Conservation (phyloP, 1,140 invertebrate species). For the Drosophila oshimai region DNA sequence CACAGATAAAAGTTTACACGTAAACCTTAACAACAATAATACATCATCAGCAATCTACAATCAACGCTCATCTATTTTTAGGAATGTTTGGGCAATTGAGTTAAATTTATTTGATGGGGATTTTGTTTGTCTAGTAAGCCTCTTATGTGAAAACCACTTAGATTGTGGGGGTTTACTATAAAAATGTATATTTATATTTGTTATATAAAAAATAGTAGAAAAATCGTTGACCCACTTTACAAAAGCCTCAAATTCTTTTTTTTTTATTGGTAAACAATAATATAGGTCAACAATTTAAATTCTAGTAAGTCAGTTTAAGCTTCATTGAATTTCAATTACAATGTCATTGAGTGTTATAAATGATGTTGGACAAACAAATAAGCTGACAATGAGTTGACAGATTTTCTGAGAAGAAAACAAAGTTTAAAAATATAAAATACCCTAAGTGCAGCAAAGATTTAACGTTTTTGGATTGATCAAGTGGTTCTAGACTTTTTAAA, state of each 20-base stretch:
- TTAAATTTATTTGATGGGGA: conserved; percentile 50
- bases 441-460: background rate
- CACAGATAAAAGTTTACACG: conserved; percentile 58
- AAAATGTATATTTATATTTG: background rate
- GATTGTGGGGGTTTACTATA: background rate
- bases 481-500: background rate
- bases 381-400: background rate
- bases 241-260: background rate
- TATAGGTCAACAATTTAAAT: conserved; percentile 7
- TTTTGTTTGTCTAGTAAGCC: conserved; percentile 38
- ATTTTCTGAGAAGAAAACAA: background rate
- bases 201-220: background rate
- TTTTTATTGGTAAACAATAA: background rate
- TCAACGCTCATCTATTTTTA: conserved; percentile 15
- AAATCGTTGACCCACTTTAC: conserved; percentile 9
- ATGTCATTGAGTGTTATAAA: background rate
- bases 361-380: background rate
- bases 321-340: background rate
- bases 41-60: conserved; percentile 12
- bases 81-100: conserved; percentile 47
- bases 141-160: conserved; percentile 38
- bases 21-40: conserved; percentile 13
- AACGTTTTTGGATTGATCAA: conserved; percentile 33
- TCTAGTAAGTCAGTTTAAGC: background rate
- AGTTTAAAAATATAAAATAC: background rate